Conservation (phyloP, 37 sponge, comb jelly and placozoan species). For the Axinella damicornis region DNA sequence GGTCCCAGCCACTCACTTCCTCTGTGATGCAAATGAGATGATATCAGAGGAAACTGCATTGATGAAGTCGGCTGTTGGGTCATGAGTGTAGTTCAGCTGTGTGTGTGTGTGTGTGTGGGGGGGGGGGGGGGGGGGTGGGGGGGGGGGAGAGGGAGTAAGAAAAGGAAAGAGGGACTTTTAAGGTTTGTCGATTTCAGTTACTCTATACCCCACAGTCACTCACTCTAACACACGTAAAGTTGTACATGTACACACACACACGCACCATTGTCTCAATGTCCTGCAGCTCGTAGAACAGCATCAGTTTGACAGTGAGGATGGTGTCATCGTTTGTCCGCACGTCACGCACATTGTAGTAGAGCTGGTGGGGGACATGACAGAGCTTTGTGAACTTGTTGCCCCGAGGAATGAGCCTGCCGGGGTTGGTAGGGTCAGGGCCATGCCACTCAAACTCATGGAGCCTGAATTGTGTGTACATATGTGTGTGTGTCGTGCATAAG, state of each 20-base stretch:
- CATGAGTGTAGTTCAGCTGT: constrained; percentile 80
- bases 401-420: constrained; percentile 50
- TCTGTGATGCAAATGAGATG: constrained; percentile 77
- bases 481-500: background rate
- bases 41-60: constrained; percentile 86
- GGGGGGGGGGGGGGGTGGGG: background rate
- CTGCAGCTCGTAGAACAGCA: constrained; percentile 80
- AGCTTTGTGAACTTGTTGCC: constrained; percentile 70
- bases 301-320: constrained; percentile 78
- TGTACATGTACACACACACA: too few relatives aligned
- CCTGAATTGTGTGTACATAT: constrained; percentile 38
- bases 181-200: background rate
- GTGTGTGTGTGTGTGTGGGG: background rate
- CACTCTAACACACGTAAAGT: too few relatives aligned
- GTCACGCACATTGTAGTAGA: constrained; percentile 76
- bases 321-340: constrained; percentile 85
- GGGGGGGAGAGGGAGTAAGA: too few relatives aligned
- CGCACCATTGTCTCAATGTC: constrained; percentile 82
- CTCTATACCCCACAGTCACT: too few relatives aligned
- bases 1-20: constrained; percentile 44
- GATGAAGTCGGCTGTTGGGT: constrained; percentile 84
- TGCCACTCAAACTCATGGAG: constrained; percentile 88
- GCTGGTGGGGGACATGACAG: constrained; percentile 57
- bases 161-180: background rate
- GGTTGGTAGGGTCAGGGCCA: constrained; percentile 67